Conservation (phyloP, 2,113 vertebrate species). For the Cyanoderma ruficeps region DNA sequence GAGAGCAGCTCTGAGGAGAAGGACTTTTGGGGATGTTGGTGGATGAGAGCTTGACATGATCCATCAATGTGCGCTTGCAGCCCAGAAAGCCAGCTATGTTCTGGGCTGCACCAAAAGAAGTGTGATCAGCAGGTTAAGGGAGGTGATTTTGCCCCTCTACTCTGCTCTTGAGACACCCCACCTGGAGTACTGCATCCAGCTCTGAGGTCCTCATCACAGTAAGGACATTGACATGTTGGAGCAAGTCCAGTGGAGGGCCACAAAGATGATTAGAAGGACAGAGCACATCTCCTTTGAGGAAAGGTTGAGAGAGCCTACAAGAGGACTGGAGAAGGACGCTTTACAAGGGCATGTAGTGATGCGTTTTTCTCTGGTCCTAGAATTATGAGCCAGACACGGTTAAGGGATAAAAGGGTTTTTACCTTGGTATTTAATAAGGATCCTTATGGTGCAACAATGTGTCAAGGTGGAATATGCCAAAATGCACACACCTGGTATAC, state of each 20-base stretch:
- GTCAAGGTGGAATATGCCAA: too few relatives aligned
- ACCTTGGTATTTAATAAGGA: too few relatives aligned
- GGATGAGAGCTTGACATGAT: neutral
- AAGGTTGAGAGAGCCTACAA: neutral
- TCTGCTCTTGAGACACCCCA: neutral
- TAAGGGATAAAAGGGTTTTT: too few relatives aligned
- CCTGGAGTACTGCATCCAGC: neutral
- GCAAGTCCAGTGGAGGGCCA: neutral
- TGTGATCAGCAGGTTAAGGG: neutral
- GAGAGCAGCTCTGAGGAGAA: neutral
- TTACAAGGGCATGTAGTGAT: neutral
- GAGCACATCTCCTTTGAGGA: neutral
- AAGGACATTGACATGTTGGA: neutral
- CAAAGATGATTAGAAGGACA: neutral
- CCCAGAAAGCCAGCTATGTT: neutral
- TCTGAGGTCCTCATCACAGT: neutral
- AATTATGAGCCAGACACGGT: too few relatives aligned
- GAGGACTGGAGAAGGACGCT: neutral
- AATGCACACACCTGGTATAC: too few relatives aligned
- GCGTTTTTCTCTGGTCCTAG: too few relatives aligned
- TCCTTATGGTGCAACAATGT: too few relatives aligned
- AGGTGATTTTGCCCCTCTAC: neutral
- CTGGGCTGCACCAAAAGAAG: neutral
- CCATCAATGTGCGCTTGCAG: neutral
- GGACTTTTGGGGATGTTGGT: neutral